phyloP scores from a whole-genome alignment of 2,113 vertebrate species.

The Piprites chloris region DNA sequence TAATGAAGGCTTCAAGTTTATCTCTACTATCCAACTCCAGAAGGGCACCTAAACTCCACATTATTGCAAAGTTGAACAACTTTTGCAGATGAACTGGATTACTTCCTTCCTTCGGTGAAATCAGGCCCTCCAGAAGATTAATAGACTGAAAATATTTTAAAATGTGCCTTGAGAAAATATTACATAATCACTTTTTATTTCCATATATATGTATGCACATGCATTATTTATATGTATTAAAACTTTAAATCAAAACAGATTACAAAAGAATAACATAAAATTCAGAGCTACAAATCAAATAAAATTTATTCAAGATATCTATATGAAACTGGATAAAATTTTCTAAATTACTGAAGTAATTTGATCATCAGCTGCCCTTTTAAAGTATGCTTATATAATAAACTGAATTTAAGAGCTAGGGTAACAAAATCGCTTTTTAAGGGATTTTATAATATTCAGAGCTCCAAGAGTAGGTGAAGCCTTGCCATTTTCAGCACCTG shows the following conservation, averaged over 20 bases:
- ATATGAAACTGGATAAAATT: neutral
- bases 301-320: neutral
- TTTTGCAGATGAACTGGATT: slow-evolving; percentile 68
- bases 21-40: slow-evolving; percentile 74
- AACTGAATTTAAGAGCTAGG: neutral
- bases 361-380: neutral
- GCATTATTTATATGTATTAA: neutral
- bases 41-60: slow-evolving; percentile 81
- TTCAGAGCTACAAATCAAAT: neutral
- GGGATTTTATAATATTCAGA: neutral
- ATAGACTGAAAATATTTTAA: slow-evolving; percentile 71
- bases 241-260: neutral
- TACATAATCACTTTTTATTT: neutral
- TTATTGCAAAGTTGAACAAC: slow-evolving; percentile 75
- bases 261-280: neutral
- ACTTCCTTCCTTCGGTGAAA: slow-evolving; percentile 73
- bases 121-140: slow-evolving; percentile 77
- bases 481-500: neutral
- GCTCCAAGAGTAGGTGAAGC: neutral
- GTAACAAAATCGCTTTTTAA: neutral
- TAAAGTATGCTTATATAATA: neutral
- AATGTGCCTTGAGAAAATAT: neutral
- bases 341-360: neutral
- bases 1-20: slow-evolving; percentile 75
- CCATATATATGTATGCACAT: neutral